Evolutionary conservation across 2,888 invertebrate genomes (phyloP), one percentile per base, ranked within the genome.

Genomic region (Trichacis sp.): DNA sequence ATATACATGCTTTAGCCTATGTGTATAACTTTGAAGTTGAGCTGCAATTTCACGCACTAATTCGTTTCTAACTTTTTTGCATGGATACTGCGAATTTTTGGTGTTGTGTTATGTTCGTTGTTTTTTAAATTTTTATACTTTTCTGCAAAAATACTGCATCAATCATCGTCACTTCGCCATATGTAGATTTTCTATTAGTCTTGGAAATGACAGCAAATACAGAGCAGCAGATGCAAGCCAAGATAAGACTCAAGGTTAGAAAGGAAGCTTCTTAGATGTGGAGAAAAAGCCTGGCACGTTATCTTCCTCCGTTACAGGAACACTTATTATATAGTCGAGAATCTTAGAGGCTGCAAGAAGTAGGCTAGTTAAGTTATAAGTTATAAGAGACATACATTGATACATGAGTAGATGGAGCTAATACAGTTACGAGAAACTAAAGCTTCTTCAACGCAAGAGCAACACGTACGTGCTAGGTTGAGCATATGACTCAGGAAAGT

Each of bases 1-100:
- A 61, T 58, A 66, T 57, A 68, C 60, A 50, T 62, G 61, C 60
- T 65, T 65, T 64, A 68, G 64, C 64, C 68, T 68, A 62, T 64
- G 19, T 65, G 45, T 60, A 36, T 57, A 55, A 61, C 57, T 49
- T 57, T 61, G 49, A 64, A 48, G 49, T 64, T 60, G 53, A 60
- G 56, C 56, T 49, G 60, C 59, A 64, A 60, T 56, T 40, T 64
- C 43, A 47, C 59, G 48, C 51, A 52, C 47, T 50, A 42, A 64
- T 53, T 48, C 6, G 14, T 49, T 15, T 15, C 24, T 55, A 36
- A 17, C 14, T 33, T 54, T 55, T 55, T 47, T 24, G 12, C 14
- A 46, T 38, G 20, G 20, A 56, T 59, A 56, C 49, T 49, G 52
- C 48, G 50, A 53, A 40, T 48, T 38, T 30, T 64, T 64, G 60